These are phyloP conservation scores for Agrotis puta DNA, from an alignment of 2,888 invertebrate genomes.

Conservation along the genomic window DNA sequence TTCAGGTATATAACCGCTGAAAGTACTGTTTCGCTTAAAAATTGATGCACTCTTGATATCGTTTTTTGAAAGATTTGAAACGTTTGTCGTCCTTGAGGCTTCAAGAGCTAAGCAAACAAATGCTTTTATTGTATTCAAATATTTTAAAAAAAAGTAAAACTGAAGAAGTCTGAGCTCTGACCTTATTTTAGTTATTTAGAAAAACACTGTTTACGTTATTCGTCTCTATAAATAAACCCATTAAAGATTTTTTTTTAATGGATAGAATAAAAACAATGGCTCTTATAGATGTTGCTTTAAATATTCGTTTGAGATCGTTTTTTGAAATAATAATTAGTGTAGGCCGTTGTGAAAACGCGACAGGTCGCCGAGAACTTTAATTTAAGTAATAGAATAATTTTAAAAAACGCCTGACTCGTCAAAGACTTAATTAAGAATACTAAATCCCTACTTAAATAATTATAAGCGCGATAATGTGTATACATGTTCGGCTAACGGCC, in stretches of 20 bases:
- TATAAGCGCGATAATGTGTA: too few species aligned
- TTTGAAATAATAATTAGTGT: not conserved
- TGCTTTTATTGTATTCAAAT: not conserved
- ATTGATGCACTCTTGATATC: not conserved
- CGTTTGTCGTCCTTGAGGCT: not conserved
- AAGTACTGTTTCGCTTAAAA: conserved; percentile 24
- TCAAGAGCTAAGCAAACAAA: conserved; percentile 1
- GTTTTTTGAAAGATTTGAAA: not conserved
- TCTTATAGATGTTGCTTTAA: not conserved
- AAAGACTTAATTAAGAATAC: too few species aligned
- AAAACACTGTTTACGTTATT: not conserved
- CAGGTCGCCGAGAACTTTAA: not conserved
- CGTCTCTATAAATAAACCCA: not conserved
- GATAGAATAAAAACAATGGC: not conserved
- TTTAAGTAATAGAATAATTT: too few species aligned
- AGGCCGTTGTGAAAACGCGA: not conserved
- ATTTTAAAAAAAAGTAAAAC: not conserved
- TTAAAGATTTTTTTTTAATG: not conserved
- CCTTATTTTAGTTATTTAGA: not conserved
- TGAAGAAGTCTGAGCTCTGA: not conserved
- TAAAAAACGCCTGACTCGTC: too few species aligned
- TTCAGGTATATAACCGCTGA: conserved; percentile 25
- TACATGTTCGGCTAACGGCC: too few species aligned
- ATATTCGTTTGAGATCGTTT: not conserved
- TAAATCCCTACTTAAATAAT: too few species aligned